These are phyloP conservation scores for Mimachlamys varia DNA, from an alignment of 2,888 invertebrate genomes.

Conservation along the genomic window DNA sequence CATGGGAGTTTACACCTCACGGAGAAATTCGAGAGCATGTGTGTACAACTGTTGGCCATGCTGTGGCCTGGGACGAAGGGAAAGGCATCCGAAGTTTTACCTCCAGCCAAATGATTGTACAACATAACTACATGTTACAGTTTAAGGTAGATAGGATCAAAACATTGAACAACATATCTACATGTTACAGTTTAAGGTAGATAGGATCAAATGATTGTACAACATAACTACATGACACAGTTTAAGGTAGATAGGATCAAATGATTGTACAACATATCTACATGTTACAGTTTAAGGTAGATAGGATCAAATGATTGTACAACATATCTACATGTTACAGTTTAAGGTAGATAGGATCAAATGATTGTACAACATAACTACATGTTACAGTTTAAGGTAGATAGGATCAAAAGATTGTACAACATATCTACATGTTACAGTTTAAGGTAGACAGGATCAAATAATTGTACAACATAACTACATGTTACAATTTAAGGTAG, in stretches of 20 bases:
- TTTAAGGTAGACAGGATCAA: constrained; percentile 79
- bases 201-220: constrained; percentile 77
- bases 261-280: constrained; percentile 80
- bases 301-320: constrained; percentile 77
- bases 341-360: constrained; percentile 79
- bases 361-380: constrained; percentile 80
- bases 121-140: constrained; percentile 80
- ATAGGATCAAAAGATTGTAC: constrained; percentile 77
- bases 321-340: constrained; percentile 80
- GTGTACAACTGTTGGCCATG: constrained; percentile 66
- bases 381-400: constrained; percentile 81
- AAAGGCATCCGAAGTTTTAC: constrained; percentile 76
- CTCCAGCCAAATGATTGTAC: constrained; percentile 80
- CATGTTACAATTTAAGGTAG: constrained; percentile 81
- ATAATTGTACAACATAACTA: constrained; percentile 80
- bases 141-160: constrained; percentile 77
- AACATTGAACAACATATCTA: constrained; percentile 72
- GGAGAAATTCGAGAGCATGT: constrained; percentile 66
- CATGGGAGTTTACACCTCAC: constrained; percentile 79
- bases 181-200: constrained; percentile 81
- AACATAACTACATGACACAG: constrained; percentile 80
- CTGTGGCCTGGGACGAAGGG: constrained; percentile 75
- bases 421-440: constrained; percentile 80
- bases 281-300: constrained; percentile 81
- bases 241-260: constrained; percentile 79